These are phyloP conservation scores for Triplophysa tibetana DNA, from an alignment of 2,113 vertebrate species.

Conservation along the genomic window DNA sequence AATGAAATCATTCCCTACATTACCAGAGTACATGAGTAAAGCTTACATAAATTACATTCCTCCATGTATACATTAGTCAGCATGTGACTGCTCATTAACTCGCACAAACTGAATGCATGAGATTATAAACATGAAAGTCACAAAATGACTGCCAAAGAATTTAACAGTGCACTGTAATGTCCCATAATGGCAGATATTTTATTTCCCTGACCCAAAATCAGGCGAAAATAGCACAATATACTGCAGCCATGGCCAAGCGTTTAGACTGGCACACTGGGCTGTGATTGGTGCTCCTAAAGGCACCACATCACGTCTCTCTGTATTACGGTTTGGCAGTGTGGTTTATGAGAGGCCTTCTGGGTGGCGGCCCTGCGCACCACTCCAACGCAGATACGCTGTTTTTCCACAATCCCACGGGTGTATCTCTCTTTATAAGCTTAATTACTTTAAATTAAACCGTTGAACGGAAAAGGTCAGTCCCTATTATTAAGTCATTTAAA, in stretches of 20 bases:
- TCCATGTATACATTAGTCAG: background rate
- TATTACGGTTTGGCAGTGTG: conserved; percentile 9
- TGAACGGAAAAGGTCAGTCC: conserved; percentile 26
- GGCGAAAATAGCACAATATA: conserved; percentile 12
- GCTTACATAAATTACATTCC: background rate
- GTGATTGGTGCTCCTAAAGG: background rate
- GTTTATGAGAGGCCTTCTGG: conserved; percentile 36
- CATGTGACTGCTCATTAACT: background rate
- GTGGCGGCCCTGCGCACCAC: conserved; percentile 20
- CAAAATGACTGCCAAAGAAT: background rate
- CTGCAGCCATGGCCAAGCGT: background rate
- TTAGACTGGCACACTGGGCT: background rate
- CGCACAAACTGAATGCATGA: background rate
- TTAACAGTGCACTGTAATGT: conserved; percentile 6
- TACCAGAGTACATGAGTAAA: background rate
- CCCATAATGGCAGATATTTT: conserved; percentile 13
- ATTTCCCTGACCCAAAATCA: conserved; percentile 1
- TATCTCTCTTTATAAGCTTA: conserved; percentile 19
- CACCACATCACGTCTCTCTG: background rate
- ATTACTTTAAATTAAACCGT: conserved; percentile 27
- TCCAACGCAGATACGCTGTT: background rate
- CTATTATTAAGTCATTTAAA: conserved; percentile 18
- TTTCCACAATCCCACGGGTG: conserved; percentile 30
- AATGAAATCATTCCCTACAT: background rate
- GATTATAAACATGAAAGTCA: conserved; percentile 6